A percentile compares a stretch with the other conserved stretches of the same genome.
Evolutionary conservation across 2,797 vertebrate genomes (phyloP).

Genomic region (Todus mexicanus): DNA sequence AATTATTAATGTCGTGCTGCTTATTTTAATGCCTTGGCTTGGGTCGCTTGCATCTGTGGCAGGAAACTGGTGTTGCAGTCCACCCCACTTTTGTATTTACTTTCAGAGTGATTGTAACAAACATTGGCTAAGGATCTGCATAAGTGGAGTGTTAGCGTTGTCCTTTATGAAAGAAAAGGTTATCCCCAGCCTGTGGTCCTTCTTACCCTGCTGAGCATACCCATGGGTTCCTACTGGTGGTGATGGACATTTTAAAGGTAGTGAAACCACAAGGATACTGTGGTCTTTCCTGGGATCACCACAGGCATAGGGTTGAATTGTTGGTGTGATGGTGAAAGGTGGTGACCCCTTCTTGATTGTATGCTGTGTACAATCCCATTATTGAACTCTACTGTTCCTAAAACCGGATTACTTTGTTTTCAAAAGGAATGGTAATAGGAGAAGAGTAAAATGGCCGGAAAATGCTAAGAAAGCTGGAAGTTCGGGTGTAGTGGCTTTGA

Average conservation of each 20-base stretch:
- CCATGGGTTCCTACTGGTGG: not conserved
- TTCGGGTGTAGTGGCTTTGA: not conserved
- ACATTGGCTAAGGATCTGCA: not conserved
- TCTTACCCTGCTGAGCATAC: not conserved
- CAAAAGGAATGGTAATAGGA: not conserved
- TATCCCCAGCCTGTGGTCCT: not conserved
- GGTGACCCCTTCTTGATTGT: not conserved
- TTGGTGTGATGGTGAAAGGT: not conserved
- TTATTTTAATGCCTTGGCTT: not conserved
- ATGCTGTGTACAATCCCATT: not conserved
- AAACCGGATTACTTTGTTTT: not conserved
- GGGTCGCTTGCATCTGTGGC: not conserved
- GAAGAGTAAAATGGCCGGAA: not conserved
- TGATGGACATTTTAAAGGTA: not conserved
- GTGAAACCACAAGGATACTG: not conserved
- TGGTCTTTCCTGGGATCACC: not conserved
- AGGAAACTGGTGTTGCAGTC: not conserved
- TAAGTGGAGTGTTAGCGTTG: not conserved
- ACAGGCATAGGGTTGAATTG: not conserved
- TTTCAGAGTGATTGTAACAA: not conserved
- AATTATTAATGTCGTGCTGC: conserved; percentile 28
- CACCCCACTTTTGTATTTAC: not conserved
- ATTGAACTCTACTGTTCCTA: not conserved
- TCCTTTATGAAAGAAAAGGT: not conserved
- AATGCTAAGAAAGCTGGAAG: not conserved